Base-by-base conservation (phyloP, 1,140 invertebrate genomes). In the Drosophila micromelanica region DNA sequence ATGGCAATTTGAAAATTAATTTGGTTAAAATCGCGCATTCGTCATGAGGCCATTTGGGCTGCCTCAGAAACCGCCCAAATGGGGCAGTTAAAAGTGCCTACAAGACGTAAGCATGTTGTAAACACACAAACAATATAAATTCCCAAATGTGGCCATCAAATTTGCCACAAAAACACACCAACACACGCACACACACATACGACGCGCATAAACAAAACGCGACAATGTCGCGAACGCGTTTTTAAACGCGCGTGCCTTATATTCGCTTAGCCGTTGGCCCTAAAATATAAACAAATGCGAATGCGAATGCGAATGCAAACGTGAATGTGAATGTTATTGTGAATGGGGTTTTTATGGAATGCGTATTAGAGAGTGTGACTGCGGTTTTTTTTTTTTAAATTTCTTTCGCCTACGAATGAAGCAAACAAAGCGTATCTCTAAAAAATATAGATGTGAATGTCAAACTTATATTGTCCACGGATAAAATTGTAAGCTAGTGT, bases 1-100 rank as follows among this genome's bases (percentile, higher is more conserved):
- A 82, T 70, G 69, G 71, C 73, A 64, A 54, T 64, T 80, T 76
- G 45, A 72, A 76, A 77, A 74, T 74, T 49, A 63, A 78, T 78
- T 82, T 82, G 51, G 35, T 32, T 30, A 49, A 64, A 64, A 71
- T 49, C 17, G 59, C 51, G 65, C 13, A 54, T 60, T 56, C 51
- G 62, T 56, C 62, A 65, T 49, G 27, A 12, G 9, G 30, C 30
- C 32, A 35, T 35, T 35, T 30, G 60, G 40, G 17, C 46, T 27
- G 37, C 45, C 38, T 8, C 13, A n/a, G 17, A 5, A 52, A 3
- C 15, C 27, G 30, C 11, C 17, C 45, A 43, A 65, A 65, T 51
- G 52, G 42, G 32, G 64, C 23, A 45, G 57, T 52, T 62, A 54
- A 62, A 54, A 32, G 13, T 35, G 30, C 6, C 15, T 49, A 40